Evolutionary conservation across 2,113 vertebrate genomes (phyloP).

Genomic region (Leucosticte australis): DNA sequence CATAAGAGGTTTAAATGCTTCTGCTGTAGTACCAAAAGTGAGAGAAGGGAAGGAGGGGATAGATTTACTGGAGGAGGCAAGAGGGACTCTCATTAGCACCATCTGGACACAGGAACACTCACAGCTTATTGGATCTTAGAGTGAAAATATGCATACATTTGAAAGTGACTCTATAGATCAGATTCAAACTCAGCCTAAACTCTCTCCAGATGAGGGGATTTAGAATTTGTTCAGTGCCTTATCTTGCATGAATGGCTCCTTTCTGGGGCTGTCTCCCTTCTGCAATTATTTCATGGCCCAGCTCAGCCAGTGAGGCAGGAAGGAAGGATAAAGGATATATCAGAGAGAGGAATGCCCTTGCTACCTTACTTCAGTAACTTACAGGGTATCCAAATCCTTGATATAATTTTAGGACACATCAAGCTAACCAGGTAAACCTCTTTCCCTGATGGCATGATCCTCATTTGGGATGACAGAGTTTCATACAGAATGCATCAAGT

Average conservation of each 20-base stretch:
- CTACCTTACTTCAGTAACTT: not conserved
- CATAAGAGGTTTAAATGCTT: not conserved
- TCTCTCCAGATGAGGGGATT: not conserved
- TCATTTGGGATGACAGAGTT: not conserved
- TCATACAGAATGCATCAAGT: not conserved
- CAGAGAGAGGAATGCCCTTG: not conserved
- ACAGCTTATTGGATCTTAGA: not conserved
- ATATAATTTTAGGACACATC: not conserved
- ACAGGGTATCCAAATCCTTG: not conserved
- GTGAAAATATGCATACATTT: not conserved
- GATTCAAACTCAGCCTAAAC: not conserved
- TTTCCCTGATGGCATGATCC: not conserved
- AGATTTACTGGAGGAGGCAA: not conserved
- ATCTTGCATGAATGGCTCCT: not conserved
- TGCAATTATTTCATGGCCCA: not conserved
- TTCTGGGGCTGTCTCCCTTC: not conserved
- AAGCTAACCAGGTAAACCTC: not conserved
- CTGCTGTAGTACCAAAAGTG: not conserved
- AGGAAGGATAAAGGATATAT: not conserved
- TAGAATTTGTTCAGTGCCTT: not conserved
- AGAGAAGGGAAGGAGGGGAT: not conserved
- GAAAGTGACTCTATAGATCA: not conserved
- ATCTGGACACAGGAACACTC: not conserved
- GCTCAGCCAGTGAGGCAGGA: not conserved
- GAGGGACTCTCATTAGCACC: not conserved